Conservation (phyloP, 2,797 vertebrate species). For the Aphelocoma californica region DNA sequence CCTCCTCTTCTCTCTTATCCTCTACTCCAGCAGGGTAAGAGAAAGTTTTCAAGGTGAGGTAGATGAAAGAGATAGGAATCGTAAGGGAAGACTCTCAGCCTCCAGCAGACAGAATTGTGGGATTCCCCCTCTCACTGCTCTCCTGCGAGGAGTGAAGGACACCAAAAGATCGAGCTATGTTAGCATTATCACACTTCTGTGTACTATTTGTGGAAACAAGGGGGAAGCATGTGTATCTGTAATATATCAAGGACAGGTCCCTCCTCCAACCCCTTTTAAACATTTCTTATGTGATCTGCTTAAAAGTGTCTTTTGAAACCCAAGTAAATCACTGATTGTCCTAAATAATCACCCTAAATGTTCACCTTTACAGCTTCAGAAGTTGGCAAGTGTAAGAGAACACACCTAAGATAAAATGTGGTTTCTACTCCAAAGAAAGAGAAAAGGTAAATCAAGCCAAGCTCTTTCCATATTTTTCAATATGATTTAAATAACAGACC, state of each 20-base stretch:
- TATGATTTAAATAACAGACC: constrained; percentile 39
- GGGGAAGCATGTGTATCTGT: not conserved
- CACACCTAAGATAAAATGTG: not conserved
- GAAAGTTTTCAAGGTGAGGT: not conserved
- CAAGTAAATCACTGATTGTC: not conserved
- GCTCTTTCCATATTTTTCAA: constrained; percentile 13
- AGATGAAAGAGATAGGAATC: not conserved
- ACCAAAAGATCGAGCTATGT: not conserved
- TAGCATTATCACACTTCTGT: not conserved
- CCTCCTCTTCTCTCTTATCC: not conserved
- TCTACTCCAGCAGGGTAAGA: not conserved
- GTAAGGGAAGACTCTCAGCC: not conserved
- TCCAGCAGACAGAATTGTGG: not conserved
- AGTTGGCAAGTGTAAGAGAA: not conserved
- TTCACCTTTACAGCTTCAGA: not conserved
- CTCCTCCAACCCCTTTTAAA: not conserved
- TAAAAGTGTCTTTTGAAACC: not conserved
- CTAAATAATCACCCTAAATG: not conserved
- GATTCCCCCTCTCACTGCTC: not conserved
- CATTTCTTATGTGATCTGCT: not conserved
- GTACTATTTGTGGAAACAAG: not conserved
- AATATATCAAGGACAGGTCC: not conserved
- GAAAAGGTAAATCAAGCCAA: constrained; percentile 5
- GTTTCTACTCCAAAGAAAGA: constrained; percentile 13
- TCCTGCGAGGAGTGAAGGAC: not conserved